Base-by-base conservation (phyloP, 1,140 invertebrate species). In the Ectropis grisescens region DNA sequence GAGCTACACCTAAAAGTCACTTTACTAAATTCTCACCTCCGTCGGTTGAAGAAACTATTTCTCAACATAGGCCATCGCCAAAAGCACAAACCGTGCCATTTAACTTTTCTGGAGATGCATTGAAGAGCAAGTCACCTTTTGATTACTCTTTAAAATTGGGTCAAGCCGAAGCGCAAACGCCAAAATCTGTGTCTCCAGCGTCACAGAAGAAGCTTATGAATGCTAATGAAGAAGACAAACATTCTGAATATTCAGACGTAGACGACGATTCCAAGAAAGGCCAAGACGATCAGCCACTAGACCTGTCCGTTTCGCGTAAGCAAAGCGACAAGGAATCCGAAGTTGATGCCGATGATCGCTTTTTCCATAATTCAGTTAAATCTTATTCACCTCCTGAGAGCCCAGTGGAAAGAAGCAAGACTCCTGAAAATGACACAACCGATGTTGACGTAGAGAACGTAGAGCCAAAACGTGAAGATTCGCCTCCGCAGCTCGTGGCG, bases 231-330 rank as follows among this genome's bases (percentile, higher is more conserved):
- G 51, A 45, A 13, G 67, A 74, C 6, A 65, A 65, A 29, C 46
- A 51, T 41, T 62, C 57, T 10, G 49, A 47, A 16, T 71, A 71
- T 50, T 74, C 62, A 8, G 71, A 72, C 13, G 33, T 34, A 2
- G 71, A 79, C 13, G 72, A 79, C 29, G 68, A 70, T 9, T 28
- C 35, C 10, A 71, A 62, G 37, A 81, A 68, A 46, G 72, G 76
- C 19, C 48, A 70, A 29, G 62, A 69, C 24, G 90, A 93, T 40
- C 87, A 90, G 55, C 91, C 91, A 0, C 54, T 94, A 13, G 92
- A 94, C 69, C 81, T 93, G n/a, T 88, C 89, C 27, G 81, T 90
- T 1, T 78, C 83, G 24, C 70, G 84, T 33, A 85, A 83, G 49
- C 83, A 82, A 47, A 72, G 69, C 8, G 71, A 83, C 8, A 68